Evolutionary conservation across 2,888 invertebrate genomes (phyloP), one percentile per base, ranked within the genome.

Genomic region (Actias luna): DNA sequence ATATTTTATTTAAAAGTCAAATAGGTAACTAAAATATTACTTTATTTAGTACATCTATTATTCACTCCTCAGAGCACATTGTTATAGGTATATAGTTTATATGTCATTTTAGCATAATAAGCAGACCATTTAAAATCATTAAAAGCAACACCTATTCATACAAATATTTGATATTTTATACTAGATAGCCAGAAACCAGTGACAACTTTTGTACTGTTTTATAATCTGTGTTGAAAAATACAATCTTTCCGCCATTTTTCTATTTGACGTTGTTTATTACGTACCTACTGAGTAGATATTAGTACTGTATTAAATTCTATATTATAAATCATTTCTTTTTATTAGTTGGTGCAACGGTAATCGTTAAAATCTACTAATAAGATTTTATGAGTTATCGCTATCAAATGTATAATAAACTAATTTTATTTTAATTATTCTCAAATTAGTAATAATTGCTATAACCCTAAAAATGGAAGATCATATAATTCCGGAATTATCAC

Each of bases 381-480:
- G n/a, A 7, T 46, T 12, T 22, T 46, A 8, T 46, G 10, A 22
- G 14, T 35, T 36, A n/a, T 14, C 25, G 18, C 1, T 31, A 59
- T 46, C 22, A 33, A 39, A 22, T 22, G 3, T 36, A 16, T 16
- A 16, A 1, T 16, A 2, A 39, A 39, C 39, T n/a, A 3, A n/a
- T 10, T 5, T 33, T 33, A 33, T 1, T 33, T 7, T 42, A 18
- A 42, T 7, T 18, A n/a, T 18, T 18, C 1, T 42, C 5, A 39
- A 39, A 4, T 39, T 39, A 2, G 1, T 4, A 31, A 50, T n/a
- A 27, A 52, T 18, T 55, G 16, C 46, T 31, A 63, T 76, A 78
- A 78, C 79, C 79, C 72, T 59, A 58, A 74, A 69, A 62, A 77
- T 79, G 79, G 75, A 77, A 50, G 71, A 68, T 10, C 68, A 70